Percentiles rank a stretch among this genome's conserved stretches.
phyloP scores from a whole-genome alignment of 2,797 vertebrate genomes.

The Falco columbarius region DNA sequence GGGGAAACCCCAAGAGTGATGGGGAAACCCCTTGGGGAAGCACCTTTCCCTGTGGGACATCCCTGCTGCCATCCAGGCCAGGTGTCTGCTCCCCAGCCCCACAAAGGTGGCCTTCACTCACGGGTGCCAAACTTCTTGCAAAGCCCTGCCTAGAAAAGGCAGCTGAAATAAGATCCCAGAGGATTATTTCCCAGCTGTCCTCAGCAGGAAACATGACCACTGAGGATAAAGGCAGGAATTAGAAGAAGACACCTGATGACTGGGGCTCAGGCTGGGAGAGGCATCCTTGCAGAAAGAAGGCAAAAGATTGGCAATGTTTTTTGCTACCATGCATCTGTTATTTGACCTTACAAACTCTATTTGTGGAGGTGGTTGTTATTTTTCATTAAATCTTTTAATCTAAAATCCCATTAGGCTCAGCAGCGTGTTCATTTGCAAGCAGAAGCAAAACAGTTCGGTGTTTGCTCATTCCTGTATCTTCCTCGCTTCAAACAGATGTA shows the following conservation, averaged over 20 bases:
- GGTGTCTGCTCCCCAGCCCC: neutral
- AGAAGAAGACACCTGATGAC: neutral
- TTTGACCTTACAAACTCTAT: conserved; percentile 57
- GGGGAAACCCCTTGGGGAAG: neutral
- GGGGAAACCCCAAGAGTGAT: neutral
- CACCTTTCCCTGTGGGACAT: neutral
- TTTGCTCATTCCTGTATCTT: conserved; percentile 39
- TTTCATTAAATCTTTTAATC: conserved; percentile 60
- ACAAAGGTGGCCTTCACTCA: neutral
- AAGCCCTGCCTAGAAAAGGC: neutral
- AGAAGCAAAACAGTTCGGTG: conserved; percentile 32
- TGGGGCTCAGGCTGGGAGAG: neutral
- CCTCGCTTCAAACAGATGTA: conserved; percentile 48
- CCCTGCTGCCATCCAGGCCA: neutral
- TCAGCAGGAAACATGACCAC: neutral
- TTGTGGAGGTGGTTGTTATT: conserved; percentile 64
- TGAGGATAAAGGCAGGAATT: neutral
- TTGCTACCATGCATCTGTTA: neutral
- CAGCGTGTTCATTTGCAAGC: neutral
- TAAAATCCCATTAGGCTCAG: conserved; percentile 65
- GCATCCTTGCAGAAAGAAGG: neutral
- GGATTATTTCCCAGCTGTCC: neutral
- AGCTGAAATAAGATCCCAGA: neutral
- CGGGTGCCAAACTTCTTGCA: neutral
- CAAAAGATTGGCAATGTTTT: neutral